These are phyloP conservation scores for Acrobasis consociella DNA, from an alignment of 2,888 invertebrate genomes.

Conservation along the genomic window DNA sequence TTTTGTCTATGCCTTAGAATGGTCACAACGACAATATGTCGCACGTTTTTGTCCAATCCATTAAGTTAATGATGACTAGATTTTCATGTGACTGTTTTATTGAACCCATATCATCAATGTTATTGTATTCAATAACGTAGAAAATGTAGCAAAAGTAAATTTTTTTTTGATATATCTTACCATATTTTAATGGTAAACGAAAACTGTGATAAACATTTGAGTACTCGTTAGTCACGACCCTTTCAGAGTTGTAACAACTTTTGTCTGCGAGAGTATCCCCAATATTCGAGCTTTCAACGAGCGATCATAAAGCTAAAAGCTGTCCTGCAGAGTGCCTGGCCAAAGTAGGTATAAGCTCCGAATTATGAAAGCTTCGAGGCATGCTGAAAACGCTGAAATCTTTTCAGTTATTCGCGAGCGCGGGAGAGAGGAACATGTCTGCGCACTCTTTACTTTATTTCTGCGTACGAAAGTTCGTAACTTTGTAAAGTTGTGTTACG, in stretches of 20 bases:
- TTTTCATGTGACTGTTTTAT: too few species aligned
- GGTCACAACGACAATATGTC: too few species aligned
- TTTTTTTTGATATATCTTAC: not conserved
- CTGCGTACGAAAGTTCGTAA: conserved; percentile 46
- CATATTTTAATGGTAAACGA: not conserved
- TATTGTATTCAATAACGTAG: too few species aligned
- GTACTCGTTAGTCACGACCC: not conserved
- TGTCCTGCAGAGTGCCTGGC: conserved; percentile 32
- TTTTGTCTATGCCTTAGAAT: too few species aligned
- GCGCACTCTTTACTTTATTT: conserved; percentile 28
- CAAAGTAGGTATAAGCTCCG: conserved; percentile 31
- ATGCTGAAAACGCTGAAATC: conserved; percentile 36
- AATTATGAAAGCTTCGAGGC: conserved; percentile 36
- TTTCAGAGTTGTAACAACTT: not conserved
- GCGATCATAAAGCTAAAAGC: conserved; percentile 35
- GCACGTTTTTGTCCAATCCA: too few species aligned
- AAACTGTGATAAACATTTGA: not conserved
- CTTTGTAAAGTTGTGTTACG: conserved; percentile 30
- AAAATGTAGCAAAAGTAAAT: too few species aligned
- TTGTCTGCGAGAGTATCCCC: conserved; percentile 6
- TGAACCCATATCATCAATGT: too few species aligned
- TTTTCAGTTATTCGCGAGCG: conserved; percentile 61
- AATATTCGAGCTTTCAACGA: conserved; percentile 33
- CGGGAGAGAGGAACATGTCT: conserved; percentile 51
- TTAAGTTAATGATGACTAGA: too few species aligned